A percentile compares a stretch with the other conserved stretches of the same genome.
These are phyloP conservation scores for Valencia hispanica DNA, from an alignment of 2,797 vertebrate species.

Conservation along the genomic window DNA sequence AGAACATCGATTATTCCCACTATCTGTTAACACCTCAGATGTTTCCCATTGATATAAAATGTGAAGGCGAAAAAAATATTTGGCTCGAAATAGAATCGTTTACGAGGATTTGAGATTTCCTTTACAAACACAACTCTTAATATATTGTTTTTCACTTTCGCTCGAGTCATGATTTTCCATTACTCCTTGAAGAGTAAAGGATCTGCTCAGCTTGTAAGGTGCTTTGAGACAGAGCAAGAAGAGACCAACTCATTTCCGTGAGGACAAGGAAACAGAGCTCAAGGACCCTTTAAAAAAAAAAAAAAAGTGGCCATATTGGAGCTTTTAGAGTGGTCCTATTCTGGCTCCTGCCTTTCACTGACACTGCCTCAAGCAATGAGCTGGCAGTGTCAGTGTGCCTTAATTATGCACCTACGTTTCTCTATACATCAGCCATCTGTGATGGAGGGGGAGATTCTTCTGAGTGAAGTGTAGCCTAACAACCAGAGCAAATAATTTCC, in stretches of 20 bases:
- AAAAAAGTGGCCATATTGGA: background rate
- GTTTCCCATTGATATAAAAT: background rate
- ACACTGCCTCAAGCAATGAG: background rate
- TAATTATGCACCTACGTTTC: background rate
- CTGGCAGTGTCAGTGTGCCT: background rate
- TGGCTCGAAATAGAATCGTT: background rate
- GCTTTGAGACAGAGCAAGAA: background rate
- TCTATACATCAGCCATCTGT: background rate
- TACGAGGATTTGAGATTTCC: background rate
- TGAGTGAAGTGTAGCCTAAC: background rate
- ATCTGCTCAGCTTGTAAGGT: background rate
- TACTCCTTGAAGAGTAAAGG: background rate
- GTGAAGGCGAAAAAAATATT: background rate
- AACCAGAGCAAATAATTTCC: background rate
- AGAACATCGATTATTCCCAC: background rate
- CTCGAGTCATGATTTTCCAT: background rate
- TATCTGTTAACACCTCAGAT: background rate
- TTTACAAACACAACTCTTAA: background rate
- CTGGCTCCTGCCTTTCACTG: background rate
- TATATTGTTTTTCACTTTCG: background rate
- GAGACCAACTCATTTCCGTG: background rate
- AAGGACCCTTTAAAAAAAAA: background rate
- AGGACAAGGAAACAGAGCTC: background rate
- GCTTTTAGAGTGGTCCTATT: background rate
- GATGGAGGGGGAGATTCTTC: conserved; percentile 3